Conservation (phyloP, 2,888 invertebrate species). For the Crocallis elinguaria region DNA sequence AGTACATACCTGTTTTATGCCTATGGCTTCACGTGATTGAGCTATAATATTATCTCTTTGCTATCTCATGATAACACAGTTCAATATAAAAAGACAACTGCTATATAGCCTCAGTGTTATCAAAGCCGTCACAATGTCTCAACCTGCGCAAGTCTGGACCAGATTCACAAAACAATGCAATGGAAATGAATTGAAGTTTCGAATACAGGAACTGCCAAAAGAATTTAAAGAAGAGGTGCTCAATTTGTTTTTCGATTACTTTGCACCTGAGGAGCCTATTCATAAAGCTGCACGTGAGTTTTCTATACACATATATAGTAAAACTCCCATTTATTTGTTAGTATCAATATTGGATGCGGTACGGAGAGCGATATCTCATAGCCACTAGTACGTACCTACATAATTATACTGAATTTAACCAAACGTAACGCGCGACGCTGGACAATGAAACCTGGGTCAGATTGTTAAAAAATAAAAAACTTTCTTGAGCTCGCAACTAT, state of each 20-base stretch:
- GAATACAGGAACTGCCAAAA: constrained; percentile 19
- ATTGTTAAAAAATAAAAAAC: too few relatives aligned
- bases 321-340: too few relatives aligned
- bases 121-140: background rate
- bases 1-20: too few relatives aligned
- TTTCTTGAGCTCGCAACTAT: too few relatives aligned
- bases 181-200: constrained; percentile 20
- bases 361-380: too few relatives aligned
- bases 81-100: background rate
- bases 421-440: too few relatives aligned
- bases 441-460: too few relatives aligned
- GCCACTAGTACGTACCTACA: too few relatives aligned
- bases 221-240: constrained; percentile 19
- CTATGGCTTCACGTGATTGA: background rate
- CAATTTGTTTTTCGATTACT: constrained; percentile 17
- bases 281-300: constrained; percentile 23
- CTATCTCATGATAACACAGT: too few relatives aligned
- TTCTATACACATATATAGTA: background rate
- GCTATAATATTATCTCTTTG: background rate
- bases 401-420: too few relatives aligned
- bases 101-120: background rate
- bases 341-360: too few relatives aligned
- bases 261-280: constrained; percentile 24
- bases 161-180: constrained; percentile 19
- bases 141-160: constrained; percentile 14